Conservation (phyloP, 2,888 invertebrate genomes). For the Drosophila diplacantha region DNA sequence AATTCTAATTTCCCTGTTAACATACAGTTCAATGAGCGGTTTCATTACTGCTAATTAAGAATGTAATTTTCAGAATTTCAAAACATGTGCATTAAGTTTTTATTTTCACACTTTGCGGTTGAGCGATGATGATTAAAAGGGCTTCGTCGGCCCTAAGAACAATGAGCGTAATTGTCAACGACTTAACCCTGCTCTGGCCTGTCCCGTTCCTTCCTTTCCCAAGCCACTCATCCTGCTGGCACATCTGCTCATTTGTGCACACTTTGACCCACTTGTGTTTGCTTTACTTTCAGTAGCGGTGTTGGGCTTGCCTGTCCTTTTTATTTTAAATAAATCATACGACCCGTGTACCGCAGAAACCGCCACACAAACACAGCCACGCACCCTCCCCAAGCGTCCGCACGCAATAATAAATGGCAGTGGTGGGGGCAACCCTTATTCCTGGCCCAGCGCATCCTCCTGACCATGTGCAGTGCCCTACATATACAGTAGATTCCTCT, state of each 20-base stretch:
- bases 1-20: neutral
- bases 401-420: constrained; percentile 22
- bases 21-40: neutral
- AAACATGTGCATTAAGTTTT: neutral
- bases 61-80: neutral
- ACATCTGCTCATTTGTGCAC: constrained; percentile 29
- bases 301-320: constrained; percentile 33
- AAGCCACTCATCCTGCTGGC: neutral
- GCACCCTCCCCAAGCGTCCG: constrained; percentile 9
- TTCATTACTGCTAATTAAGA: constrained; percentile 9
- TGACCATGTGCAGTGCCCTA: constrained; percentile 42
- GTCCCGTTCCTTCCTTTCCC: neutral
- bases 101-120: neutral
- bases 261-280: constrained; percentile 38
- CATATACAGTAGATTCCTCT: constrained; percentile 13
- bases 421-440: neutral
- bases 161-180: constrained; percentile 31
- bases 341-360: constrained; percentile 53
- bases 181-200: constrained; percentile 11
- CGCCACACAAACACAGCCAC: constrained; percentile 51
- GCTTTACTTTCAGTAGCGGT: constrained; percentile 24
- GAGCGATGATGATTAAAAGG: neutral
- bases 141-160: neutral
- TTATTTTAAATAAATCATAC: constrained; percentile 66
- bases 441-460: constrained; percentile 39